Conservation (phyloP, 2,113 vertebrate species). For the Takifugu bimaculatus region DNA sequence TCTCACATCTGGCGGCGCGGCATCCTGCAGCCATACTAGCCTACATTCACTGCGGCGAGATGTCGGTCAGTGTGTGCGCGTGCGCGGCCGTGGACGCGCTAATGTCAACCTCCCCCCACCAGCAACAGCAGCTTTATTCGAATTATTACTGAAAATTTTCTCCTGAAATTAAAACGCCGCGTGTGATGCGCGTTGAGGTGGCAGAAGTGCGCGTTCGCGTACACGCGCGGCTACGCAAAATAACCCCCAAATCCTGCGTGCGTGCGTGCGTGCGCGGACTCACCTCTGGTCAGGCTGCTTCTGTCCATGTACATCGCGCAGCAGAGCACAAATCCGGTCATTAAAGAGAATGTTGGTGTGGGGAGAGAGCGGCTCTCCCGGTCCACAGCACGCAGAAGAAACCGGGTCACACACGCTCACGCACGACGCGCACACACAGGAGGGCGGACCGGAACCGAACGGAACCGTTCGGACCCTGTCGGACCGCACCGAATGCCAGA, state of each 20-base stretch:
- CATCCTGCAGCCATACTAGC: conserved; percentile 42
- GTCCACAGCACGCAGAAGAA: conserved; percentile 60
- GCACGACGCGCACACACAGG: not conserved
- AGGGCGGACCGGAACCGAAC: not conserved
- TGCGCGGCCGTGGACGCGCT: conserved; percentile 22
- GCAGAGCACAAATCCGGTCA: conserved; percentile 80
- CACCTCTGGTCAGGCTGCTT: conserved; percentile 77
- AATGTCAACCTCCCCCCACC: conserved; percentile 12
- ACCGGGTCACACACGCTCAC: conserved; percentile 23
- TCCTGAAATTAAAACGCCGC: not conserved
- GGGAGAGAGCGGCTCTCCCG: conserved; percentile 69
- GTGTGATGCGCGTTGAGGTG: too few species aligned
- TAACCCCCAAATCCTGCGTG: not conserved
- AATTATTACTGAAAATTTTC: not conserved
- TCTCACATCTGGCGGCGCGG: conserved; percentile 50
- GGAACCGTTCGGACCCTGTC: not conserved
- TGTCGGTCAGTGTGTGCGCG: conserved; percentile 65
- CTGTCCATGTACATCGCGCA: conserved; percentile 83
- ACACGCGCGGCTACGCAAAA: conserved; percentile 53
- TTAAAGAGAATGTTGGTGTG: conserved; percentile 70
- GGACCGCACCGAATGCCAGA: conserved; percentile 1
- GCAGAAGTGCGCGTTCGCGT: not conserved
- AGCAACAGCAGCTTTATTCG: not conserved
- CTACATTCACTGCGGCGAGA: conserved; percentile 67
- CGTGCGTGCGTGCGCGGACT: conserved; percentile 32